These are phyloP conservation scores for Frankliniella intonsa DNA, from an alignment of 2,888 invertebrate species.

Conservation along the genomic window DNA sequence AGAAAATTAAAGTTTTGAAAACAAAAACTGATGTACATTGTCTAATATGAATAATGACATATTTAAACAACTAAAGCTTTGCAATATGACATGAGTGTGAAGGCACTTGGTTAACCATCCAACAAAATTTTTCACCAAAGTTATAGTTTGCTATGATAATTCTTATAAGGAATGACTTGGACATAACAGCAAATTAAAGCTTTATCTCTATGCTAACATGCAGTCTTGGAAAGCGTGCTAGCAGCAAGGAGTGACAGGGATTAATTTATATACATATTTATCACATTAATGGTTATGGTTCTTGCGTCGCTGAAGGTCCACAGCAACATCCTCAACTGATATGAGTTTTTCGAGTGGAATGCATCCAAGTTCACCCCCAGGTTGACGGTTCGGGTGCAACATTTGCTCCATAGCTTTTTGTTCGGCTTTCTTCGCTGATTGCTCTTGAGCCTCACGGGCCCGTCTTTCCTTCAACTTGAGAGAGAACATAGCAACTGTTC, in stretches of 20 bases:
- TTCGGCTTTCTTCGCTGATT: constrained; percentile 41
- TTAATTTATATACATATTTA: neutral
- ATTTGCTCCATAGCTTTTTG: constrained; percentile 38
- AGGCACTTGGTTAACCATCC: constrained; percentile 1
- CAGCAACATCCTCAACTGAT: constrained; percentile 50
- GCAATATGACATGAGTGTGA: neutral
- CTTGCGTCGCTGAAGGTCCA: constrained; percentile 37
- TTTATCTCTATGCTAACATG: neutral
- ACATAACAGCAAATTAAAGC: neutral
- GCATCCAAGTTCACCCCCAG: constrained; percentile 77
- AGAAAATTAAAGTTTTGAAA: neutral
- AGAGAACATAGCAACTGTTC: constrained; percentile 81
- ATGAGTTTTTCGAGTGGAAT: constrained; percentile 76
- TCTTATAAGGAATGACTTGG: neutral
- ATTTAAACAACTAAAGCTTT: neutral
- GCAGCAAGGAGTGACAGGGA: neutral
- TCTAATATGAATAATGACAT: neutral
- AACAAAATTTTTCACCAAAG: neutral
- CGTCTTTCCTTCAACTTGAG: constrained; percentile 72
- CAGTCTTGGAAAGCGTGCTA: constrained; percentile 2
- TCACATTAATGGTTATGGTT: constrained; percentile 20
- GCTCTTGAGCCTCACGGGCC: constrained; percentile 69
- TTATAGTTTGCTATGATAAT: neutral
- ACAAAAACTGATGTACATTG: neutral
- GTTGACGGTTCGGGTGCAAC: constrained; percentile 54